These are phyloP conservation scores for Carcharodon carcharias DNA, from an alignment of 2,797 vertebrate species.

Conservation along the genomic window DNA sequence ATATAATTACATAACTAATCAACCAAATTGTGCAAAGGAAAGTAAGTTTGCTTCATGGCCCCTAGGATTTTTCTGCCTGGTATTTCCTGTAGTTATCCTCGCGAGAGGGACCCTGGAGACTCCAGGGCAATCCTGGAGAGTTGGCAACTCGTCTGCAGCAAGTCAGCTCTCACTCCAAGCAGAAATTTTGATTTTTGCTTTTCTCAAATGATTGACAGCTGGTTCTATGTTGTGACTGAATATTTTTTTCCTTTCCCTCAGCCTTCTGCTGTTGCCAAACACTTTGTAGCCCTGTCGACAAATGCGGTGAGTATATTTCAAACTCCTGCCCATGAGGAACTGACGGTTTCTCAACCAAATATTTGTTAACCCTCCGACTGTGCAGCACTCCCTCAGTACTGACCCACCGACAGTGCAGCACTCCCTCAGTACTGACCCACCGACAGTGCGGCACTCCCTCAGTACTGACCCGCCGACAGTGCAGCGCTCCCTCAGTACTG, in stretches of 20 bases:
- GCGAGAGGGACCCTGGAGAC: no score
- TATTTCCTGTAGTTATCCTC: no score
- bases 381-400: no score
- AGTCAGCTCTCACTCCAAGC: no score
- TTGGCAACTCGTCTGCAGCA: neutral
- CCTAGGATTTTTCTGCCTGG: neutral
- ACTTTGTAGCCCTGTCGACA: slow-evolving; percentile 91
- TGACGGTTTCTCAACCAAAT: neutral
- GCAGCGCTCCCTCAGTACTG: no score
- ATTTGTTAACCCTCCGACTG: neutral
- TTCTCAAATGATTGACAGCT: neutral
- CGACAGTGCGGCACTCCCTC: no score
- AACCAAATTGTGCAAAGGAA: neutral
- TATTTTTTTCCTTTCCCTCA: slow-evolving; percentile 44
- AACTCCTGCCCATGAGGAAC: neutral
- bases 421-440: no score
- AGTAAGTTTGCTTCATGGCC: no score
- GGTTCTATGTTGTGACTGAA: neutral
- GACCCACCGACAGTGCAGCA: no score
- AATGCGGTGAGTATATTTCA: slow-evolving; percentile 73
- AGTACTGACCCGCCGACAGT: no score
- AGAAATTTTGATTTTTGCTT: no score
- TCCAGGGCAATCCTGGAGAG: neutral
- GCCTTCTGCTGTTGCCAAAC: slow-evolving; percentile 81
- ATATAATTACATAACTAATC: no score